phyloP scores from a whole-genome alignment of 1,140 invertebrate species.

The Cydia amplana region DNA sequence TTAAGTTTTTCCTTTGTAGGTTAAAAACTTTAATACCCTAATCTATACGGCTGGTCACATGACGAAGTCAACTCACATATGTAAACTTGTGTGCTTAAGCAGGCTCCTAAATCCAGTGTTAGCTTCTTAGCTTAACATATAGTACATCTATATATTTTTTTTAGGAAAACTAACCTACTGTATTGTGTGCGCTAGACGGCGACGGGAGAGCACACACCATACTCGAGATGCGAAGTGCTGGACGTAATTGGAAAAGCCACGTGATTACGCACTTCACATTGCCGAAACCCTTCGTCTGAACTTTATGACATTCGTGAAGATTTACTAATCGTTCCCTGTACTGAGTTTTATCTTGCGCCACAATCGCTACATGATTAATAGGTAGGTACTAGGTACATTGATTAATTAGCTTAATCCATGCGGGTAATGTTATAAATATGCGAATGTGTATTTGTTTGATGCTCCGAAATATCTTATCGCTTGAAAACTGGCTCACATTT shows the following conservation, averaged over 20 bases:
- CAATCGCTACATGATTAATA: not conserved
- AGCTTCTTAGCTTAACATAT: not conserved
- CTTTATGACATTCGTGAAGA: slow-evolving; percentile 20
- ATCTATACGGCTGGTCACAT: no score
- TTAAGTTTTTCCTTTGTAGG: no score
- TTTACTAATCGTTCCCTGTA: not conserved
- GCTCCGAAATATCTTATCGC: no score
- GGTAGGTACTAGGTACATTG: not conserved
- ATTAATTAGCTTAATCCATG: not conserved
- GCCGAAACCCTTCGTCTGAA: slow-evolving; percentile 24
- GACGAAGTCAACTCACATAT: no score
- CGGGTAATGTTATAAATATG: not conserved
- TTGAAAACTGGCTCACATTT: no score
- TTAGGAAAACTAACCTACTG: not conserved
- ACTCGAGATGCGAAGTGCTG: slow-evolving; percentile 27
- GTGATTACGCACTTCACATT: slow-evolving; percentile 27
- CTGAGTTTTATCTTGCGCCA: not conserved
- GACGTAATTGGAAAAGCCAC: slow-evolving; percentile 32
- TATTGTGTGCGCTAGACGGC: not conserved
- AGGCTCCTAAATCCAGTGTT: no score
- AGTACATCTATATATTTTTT: not conserved
- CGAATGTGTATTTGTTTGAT: not conserved
- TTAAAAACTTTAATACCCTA: no score
- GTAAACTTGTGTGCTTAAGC: no score
- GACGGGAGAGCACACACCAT: slow-evolving; percentile 15